These are phyloP conservation scores for Podarcis siculus DNA, from an alignment of 2,797 vertebrate genomes.

Conservation along the genomic window DNA sequence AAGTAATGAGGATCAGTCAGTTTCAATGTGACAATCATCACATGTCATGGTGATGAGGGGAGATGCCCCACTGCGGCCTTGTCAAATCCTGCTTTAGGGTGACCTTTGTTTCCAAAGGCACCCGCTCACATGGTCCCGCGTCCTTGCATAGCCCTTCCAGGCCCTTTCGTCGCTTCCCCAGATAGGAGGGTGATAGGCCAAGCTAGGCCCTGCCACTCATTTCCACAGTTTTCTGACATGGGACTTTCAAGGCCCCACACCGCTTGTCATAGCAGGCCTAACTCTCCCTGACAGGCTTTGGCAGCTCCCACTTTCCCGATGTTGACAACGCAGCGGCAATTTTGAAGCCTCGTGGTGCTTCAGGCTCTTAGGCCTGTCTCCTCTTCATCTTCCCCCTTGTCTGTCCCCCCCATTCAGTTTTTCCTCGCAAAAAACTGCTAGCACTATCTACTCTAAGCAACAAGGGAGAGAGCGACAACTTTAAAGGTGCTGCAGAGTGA, in stretches of 20 bases:
- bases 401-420: too few relatives aligned
- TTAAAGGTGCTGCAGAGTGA: not conserved
- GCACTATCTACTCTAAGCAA: not conserved
- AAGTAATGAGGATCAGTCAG: not conserved
- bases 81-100: too few relatives aligned
- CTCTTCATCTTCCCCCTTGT: not conserved
- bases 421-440: not conserved
- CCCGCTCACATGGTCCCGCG: not conserved
- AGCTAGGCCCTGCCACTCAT: not conserved
- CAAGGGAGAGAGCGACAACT: not conserved
- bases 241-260: not conserved
- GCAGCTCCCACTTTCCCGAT: not conserved
- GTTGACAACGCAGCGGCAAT: not conserved
- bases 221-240: not conserved
- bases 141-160: not conserved
- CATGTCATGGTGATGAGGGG: not conserved
- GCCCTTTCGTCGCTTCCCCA: accelerated
- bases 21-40: not conserved
- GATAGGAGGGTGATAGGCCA: not conserved
- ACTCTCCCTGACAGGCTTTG: constrained; percentile 24
- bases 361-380: constrained; percentile 7
- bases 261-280: constrained; percentile 2
- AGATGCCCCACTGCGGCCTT: not conserved
- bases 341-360: constrained; percentile 29
- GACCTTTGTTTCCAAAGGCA: not conserved